Base-by-base conservation (phyloP, 2,797 vertebrate species). In the Eleutherodactylus coqui region DNA sequence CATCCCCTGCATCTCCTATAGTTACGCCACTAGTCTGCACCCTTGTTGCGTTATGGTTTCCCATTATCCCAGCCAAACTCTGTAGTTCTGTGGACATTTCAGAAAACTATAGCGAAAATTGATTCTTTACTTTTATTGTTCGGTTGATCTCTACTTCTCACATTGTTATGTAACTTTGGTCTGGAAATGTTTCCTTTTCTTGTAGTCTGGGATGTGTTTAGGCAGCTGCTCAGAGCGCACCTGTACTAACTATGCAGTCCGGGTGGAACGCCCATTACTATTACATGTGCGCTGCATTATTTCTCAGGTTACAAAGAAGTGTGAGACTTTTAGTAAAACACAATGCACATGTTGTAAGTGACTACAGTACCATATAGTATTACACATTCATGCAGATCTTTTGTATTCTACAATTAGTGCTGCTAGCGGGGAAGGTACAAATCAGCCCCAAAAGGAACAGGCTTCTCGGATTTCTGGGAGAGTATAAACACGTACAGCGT, bases 251-350 rank as follows among this genome's bases (percentile, higher is more conserved):
- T 43, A 27, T 6, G 16, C 5, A 17, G 70, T 24, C 47, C 17
- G 14, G 70, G 53, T 29, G 29, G n/a, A 24, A 32, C 29, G 5
- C 19, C 6, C n/a, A 19, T 27, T 29, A 34, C 19, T 43, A 67
- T 69, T 41, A 53, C 45, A 29, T 36, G 27, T 34, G n/a, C 19
- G 38, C 34, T 29, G 45, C 19, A 29, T 6, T 16, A 14, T n/a
- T 47, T 62, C 84, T 85, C 67, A 19, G 17, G 38, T 85, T 79
- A 79, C 84, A 73, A 80, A 70, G 77, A 85, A 51, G 77, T 75
- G 49, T 60, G 13, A 86, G 60, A 77, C 49, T 34, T 85, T 53
- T 24, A 17, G 16, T 19, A 32, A 38, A 17, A 79, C 45, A 75
- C 77, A 86, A 86, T 84, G n/a, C 13, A 64, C 29, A 76, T 9